Percentiles rank a stretch among this genome's conserved stretches.
phyloP scores from a whole-genome alignment of 2,888 invertebrate genomes.

The Zootermopsis nevadensis region DNA sequence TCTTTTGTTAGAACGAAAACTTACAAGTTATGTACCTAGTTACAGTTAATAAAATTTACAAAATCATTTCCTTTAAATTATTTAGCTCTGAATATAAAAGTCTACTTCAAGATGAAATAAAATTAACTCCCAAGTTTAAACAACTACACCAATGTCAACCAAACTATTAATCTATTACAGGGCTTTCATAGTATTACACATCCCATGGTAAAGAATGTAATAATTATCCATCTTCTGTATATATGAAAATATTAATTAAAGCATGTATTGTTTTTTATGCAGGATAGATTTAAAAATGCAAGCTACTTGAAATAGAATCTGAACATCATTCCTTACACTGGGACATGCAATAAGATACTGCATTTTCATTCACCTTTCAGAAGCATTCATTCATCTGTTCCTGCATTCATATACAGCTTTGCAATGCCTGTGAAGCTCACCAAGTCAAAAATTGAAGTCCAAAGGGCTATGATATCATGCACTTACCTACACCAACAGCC shows the following conservation, averaged over 20 bases:
- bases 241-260: too few species aligned
- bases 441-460: background rate
- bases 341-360: background rate
- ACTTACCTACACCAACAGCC: constrained; percentile 35
- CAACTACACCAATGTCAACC: background rate
- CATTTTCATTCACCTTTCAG: constrained; percentile 2
- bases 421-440: background rate
- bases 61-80: too few species aligned
- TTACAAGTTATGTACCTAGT: too few species aligned
- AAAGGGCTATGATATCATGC: constrained; percentile 25
- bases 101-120: too few species aligned
- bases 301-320: too few species aligned
- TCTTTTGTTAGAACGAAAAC: too few species aligned
- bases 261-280: too few species aligned
- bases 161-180: background rate
- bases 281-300: too few species aligned
- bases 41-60: too few species aligned
- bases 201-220: background rate
- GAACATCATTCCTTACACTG: background rate
- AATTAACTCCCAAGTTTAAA: background rate
- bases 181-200: background rate
- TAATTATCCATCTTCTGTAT: too few species aligned
- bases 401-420: background rate
- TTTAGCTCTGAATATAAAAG: too few species aligned
- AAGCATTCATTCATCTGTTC: background rate